phyloP scores from a whole-genome alignment of 1,140 invertebrate species.

The Holotrichia oblita region DNA sequence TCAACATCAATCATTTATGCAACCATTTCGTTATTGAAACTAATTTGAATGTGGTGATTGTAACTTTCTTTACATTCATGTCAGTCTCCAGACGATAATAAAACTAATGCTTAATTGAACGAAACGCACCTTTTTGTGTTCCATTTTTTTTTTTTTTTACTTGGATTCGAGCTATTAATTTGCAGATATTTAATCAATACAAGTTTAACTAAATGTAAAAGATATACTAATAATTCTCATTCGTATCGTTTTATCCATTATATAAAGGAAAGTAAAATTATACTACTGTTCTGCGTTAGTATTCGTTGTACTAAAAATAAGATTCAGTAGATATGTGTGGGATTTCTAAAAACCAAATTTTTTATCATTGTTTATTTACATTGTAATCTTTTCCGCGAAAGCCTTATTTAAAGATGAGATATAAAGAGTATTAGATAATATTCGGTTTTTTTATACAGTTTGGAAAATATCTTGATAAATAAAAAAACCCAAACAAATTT shows the following conservation, averaged over 20 bases:
- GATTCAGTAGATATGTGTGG: not conserved
- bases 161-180: not conserved
- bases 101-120: not conserved
- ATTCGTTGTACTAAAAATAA: not conserved
- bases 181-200: not conserved
- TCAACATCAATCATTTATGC: constrained; percentile 8
- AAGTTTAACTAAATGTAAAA: not conserved
- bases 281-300: not conserved
- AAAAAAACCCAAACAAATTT: not conserved
- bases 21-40: not conserved
- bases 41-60: constrained; percentile 29
- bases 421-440: no score
- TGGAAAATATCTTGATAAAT: no score
- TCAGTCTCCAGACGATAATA: not conserved
- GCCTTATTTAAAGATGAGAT: not conserved
- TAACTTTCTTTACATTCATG: constrained; percentile 24
- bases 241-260: not conserved
- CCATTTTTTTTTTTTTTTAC: not conserved
- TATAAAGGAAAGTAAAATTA: not conserved
- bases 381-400: not conserved
- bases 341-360: not conserved
- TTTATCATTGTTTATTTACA: not conserved
- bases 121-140: not conserved
- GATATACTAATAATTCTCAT: not conserved
- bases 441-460: no score